Conservation (phyloP, 2,113 vertebrate species). For the Gymnarchus niloticus region DNA sequence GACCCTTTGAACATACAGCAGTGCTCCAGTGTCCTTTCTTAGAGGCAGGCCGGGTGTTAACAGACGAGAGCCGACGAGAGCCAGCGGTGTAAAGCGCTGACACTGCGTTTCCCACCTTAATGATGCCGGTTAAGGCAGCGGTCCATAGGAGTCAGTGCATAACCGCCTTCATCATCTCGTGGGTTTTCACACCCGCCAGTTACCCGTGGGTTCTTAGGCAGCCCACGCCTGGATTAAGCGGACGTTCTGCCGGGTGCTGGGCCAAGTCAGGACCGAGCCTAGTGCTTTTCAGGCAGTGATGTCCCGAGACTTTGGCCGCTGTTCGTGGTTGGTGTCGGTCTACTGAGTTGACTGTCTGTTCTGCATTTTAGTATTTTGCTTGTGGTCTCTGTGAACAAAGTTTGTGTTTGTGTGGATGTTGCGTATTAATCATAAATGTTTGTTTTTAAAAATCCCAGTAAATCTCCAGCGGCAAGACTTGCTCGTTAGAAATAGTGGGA, state of each 20-base stretch:
- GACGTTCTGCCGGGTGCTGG: slow-evolving; percentile 32
- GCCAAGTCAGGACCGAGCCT: neutral
- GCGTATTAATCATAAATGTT: too few species aligned
- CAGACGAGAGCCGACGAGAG: too few species aligned
- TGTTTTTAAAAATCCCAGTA: too few species aligned
- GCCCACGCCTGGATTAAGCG: slow-evolving; percentile 43
- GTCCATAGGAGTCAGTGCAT: neutral
- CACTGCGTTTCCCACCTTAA: too few species aligned
- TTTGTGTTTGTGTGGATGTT: too few species aligned
- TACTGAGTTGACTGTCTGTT: neutral
- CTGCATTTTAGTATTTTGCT: neutral
- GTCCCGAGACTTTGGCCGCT: neutral
- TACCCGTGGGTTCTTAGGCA: slow-evolving; percentile 42
- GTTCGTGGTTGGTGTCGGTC: neutral
- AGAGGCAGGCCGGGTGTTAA: neutral
- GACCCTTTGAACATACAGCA: neutral
- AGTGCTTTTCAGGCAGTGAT: neutral
- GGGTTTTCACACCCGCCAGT: neutral
- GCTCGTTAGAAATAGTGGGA: too few species aligned
- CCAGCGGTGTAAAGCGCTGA: too few species aligned
- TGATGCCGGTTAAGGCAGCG: too few species aligned
- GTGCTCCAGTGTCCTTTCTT: neutral
- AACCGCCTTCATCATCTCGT: neutral
- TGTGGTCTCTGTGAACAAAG: neutral
- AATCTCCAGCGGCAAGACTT: too few species aligned